Conservation (phyloP, 2,888 invertebrate genomes). For the Beris morrisii region DNA sequence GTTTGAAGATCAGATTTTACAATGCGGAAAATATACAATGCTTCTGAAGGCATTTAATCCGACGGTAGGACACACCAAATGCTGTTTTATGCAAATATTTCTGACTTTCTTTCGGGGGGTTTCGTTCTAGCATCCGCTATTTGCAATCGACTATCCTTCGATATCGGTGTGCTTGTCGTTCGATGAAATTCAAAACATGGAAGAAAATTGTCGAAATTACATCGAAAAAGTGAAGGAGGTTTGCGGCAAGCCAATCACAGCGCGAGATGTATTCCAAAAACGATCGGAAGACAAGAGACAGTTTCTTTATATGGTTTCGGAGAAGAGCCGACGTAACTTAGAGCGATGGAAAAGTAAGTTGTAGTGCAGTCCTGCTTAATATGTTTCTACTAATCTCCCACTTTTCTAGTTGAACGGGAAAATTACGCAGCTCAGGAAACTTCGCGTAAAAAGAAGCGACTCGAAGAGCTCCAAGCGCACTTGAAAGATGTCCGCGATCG, state of each 20-base stretch:
- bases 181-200: constrained; percentile 45
- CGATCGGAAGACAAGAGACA: constrained; percentile 58
- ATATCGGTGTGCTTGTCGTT: constrained; percentile 51
- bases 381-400: not conserved
- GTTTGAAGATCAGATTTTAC: constrained; percentile 66
- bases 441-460: constrained; percentile 43
- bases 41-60: constrained; percentile 71
- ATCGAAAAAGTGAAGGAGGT: constrained; percentile 47
- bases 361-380: not conserved
- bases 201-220: constrained; percentile 44
- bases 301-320: constrained; percentile 59
- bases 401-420: constrained; percentile 40
- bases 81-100: not conserved
- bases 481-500: constrained; percentile 45
- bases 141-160: constrained; percentile 48
- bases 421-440: constrained; percentile 40
- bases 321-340: constrained; percentile 50
- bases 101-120: not conserved
- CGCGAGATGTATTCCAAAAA: constrained; percentile 59
- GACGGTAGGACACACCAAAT: constrained; percentile 58
- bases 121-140: constrained; percentile 48
- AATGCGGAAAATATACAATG: constrained; percentile 75
- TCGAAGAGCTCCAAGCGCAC: constrained; percentile 47
- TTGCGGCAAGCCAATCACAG: constrained; percentile 59
- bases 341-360: constrained; percentile 46